Evolutionary conservation across 2,797 vertebrate species (phyloP), one percentile per base, ranked within the genome.

Genomic region (Semotilus atromaculatus): DNA sequence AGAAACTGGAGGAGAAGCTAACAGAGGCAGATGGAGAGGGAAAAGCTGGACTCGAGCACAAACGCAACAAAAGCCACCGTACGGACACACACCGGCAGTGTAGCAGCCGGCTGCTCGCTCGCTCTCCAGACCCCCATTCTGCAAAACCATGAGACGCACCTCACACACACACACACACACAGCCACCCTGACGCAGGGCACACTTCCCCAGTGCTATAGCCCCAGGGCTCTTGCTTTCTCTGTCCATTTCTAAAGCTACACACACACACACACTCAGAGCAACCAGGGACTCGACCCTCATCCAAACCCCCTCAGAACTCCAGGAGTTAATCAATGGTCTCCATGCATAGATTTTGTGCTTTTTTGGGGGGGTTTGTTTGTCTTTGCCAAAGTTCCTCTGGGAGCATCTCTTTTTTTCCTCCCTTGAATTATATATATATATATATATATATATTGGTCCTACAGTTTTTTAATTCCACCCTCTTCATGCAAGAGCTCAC

Each of bases 41-140:
- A 78, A 38, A 74, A 86, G 90, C 89, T 89, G 87, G 88, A 91
- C 91, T 89, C 87, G 90, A 91, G 85, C 92, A 88, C 90, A 76
- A 91, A 89, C 87, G 89, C 91, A 91, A 92, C 91, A 94, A 92
- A 90, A 93, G 92, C 93, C 81, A 78, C 84, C 85, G 77, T 90
- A 90, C 90, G 87, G 88, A 26, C 34, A 90, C 91, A 92, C 91
- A 92, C 88, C 87, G 40, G 88, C 82, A 88, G 81, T 86, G 85
- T 91, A 90, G 82, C 82, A 90, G 84, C 86, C 83, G 80, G 58
- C 62, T 86, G 64, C 70, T 36, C 86, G 68, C 86, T 67, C 84
- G 38, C 64, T 72, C 55, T 80, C 73, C 84, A 85, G 73, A 86
- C 83, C 58, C 83, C 86, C 23, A 77, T 88, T 82, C 90, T 88